Conservation (phyloP, 2,888 invertebrate species). For the Drosophila conformis region DNA sequence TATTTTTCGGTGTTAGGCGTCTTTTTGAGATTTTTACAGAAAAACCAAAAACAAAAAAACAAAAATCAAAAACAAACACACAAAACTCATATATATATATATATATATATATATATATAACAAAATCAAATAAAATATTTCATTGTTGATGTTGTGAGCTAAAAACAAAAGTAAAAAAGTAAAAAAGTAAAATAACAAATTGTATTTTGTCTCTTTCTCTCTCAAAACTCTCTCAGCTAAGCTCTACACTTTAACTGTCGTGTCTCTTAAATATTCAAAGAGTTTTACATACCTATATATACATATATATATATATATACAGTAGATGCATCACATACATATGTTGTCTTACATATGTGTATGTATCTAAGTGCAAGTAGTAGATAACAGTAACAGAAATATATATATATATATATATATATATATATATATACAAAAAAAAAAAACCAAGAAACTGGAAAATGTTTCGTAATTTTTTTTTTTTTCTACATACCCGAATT, state of each 20-base stretch:
- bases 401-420: background rate
- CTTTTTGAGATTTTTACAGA: conserved; percentile 84
- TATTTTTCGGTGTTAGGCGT: conserved; percentile 85
- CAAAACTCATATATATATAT: conserved; percentile 40
- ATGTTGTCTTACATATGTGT: conserved; percentile 18
- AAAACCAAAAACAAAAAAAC: conserved; percentile 44
- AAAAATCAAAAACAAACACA: conserved; percentile 29
- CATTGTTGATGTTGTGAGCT: conserved; percentile 85
- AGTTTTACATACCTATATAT: conserved; percentile 54
- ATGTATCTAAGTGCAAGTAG: conserved; percentile 25
- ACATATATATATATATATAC: conserved; percentile 3
- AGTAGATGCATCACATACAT: conserved; percentile 5
- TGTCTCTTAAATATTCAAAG: conserved; percentile 72
- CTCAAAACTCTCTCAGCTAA: conserved; percentile 65
- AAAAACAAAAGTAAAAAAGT: conserved; percentile 27
- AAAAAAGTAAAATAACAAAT: conserved; percentile 36
- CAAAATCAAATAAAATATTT: conserved; percentile 74
- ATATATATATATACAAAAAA: conserved; percentile 3
- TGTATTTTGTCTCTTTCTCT: conserved; percentile 71
- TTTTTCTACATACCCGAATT: conserved; percentile 64
- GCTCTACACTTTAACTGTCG: conserved; percentile 71
- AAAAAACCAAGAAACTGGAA: conserved; percentile 17
- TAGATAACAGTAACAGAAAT: conserved; percentile 3
- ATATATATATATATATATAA: conserved; percentile 36
- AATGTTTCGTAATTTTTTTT: conserved; percentile 66